Base-by-base conservation (phyloP, 53 echinoderm and acorn worm genomes). In the Luidia sarsii region DNA sequence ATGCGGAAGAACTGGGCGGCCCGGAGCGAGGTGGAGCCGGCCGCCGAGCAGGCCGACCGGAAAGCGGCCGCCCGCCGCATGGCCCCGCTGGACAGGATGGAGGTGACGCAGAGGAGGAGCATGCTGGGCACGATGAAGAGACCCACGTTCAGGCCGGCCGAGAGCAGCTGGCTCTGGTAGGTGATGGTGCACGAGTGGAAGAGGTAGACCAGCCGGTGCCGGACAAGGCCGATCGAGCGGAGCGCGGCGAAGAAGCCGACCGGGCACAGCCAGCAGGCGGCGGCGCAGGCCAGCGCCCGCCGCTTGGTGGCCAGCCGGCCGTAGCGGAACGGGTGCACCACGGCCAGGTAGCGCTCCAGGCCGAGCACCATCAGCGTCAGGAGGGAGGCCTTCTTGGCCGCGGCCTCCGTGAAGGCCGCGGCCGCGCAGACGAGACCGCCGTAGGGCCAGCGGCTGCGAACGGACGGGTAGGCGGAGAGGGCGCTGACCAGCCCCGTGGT, bases 311-410 rank as follows among this genome's bases (percentile, higher is more conserved):
- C 23, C 54, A 71, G 24, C 27, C 71, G 71, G 55, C 16, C 55
- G 55, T 71, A 71, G 10, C 38, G 19, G 8, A 71, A 55, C 14
- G 71, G 71, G 22, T 53, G 39, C 14, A 34, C 36, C 54, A 80
- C 80, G 13, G 80, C 80, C 11, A 80, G 50, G 51, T 64, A 80
- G 24, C 80, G 80, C 50, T 80, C 80, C 10, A 80, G 50, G 52
- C 80, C 65, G 25, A 80, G 20, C 3, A 52, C 10, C 18, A 50
- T 64, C 80, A 80, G 23, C 2, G 37, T 34, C 22, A 80, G 65
- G 0, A 64, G 71, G 6, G 71, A 71, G 1, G 15, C 24, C 38
- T 71, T 71, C 71, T 71, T 71, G 2, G 27, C 53, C 24, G 50
- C 5, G 13, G 71, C 71, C 33, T 71, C 71, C 2, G 38, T 33